A percentile compares a stretch with the other conserved stretches of the same genome.
Conservation (phyloP, 2,113 vertebrate species). For the Cromileptes altivelis region DNA sequence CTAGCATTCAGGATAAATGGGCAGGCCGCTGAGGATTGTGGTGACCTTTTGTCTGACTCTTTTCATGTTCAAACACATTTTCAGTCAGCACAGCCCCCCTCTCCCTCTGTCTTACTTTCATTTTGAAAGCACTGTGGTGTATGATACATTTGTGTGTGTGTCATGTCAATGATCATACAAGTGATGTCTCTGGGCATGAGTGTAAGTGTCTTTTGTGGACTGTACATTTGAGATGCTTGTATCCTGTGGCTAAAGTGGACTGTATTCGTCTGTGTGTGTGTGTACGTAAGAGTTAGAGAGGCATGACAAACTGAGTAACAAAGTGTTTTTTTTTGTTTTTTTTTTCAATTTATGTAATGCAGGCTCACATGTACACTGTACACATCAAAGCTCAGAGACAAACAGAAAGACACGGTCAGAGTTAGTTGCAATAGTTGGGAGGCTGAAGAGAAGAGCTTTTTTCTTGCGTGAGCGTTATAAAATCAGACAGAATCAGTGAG, state of each 20-base stretch:
- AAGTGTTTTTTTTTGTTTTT: constrained; percentile 15
- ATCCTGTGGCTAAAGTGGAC: constrained; percentile 41
- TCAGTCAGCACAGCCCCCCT: constrained; percentile 21
- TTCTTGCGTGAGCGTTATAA: constrained; percentile 62
- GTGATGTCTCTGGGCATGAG: constrained; percentile 60
- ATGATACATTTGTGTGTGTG: constrained; percentile 56
- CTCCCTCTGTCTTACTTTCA: constrained; percentile 17
- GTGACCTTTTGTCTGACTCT: constrained; percentile 74
- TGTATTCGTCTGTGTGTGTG: background rate
- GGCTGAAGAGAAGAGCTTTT: constrained; percentile 33
- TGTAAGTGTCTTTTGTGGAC: constrained; percentile 30
- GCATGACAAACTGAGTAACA: constrained; percentile 42
- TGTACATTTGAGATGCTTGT: constrained; percentile 33
- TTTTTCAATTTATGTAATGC: constrained; percentile 41
- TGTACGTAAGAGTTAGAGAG: constrained; percentile 28
- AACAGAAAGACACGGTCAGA: constrained; percentile 39
- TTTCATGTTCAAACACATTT: constrained; percentile 74
- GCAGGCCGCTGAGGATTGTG: constrained; percentile 43
- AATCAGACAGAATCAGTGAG: constrained; percentile 79
- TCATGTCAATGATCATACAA: constrained; percentile 49
- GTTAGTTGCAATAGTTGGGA: constrained; percentile 39
- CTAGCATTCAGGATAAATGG: constrained; percentile 54
- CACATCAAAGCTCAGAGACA: constrained; percentile 33
- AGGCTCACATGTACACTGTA: constrained; percentile 25
- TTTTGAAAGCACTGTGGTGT: constrained; percentile 42